These are phyloP conservation scores for Chironomus tentans DNA, from an alignment of 2,888 invertebrate genomes.

Conservation along the genomic window DNA sequence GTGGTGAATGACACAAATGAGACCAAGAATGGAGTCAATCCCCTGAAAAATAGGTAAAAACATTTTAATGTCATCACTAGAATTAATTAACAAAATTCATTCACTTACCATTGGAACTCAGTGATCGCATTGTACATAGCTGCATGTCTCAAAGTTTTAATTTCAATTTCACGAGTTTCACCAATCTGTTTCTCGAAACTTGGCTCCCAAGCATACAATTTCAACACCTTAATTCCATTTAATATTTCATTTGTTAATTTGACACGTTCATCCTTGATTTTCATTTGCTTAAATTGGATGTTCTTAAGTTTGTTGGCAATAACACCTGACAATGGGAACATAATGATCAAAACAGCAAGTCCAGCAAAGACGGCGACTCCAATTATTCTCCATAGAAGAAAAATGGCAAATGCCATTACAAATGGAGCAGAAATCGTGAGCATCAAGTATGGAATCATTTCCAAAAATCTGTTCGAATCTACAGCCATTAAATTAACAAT, in stretches of 20 bases:
- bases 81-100: too few species aligned
- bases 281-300: constrained; percentile 46
- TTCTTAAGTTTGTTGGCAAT: constrained; percentile 43
- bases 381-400: constrained; percentile 44
- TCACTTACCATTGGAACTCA: constrained; percentile 46
- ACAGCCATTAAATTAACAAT: constrained; percentile 46
- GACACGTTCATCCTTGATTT: constrained; percentile 47
- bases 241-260: constrained; percentile 50
- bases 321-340: constrained; percentile 46
- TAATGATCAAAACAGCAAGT: constrained; percentile 41
- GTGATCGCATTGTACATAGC: constrained; percentile 48
- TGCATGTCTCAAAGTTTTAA: constrained; percentile 46
- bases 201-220: constrained; percentile 54
- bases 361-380: constrained; percentile 53
- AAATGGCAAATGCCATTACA: constrained; percentile 47
- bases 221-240: constrained; percentile 51
- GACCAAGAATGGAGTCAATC: constrained; percentile 53
- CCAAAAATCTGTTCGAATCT: constrained; percentile 44
- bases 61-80: too few species aligned
- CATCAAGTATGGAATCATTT: constrained; percentile 42
- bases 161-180: constrained; percentile 48
- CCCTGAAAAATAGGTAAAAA: constrained; percentile 34
- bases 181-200: constrained; percentile 49
- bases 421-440: constrained; percentile 46
- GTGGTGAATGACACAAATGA: constrained; percentile 37